Evolutionary conservation across 2,888 invertebrate species (phyloP).

Genomic region (Bursaphelenchus okinawaensis): DNA sequence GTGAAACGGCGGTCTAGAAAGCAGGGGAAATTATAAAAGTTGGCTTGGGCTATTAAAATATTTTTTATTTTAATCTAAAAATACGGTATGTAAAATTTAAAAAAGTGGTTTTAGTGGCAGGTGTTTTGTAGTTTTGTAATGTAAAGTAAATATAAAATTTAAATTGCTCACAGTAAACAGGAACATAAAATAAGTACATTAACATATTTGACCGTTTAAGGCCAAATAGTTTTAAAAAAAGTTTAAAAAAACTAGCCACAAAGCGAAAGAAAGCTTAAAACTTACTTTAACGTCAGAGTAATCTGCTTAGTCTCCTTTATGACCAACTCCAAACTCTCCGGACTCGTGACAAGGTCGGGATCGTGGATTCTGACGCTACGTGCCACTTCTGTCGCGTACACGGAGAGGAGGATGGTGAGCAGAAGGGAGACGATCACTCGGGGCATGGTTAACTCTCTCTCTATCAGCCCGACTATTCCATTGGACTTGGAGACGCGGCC

Average conservation of each 20-base stretch:
- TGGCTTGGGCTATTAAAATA: too few relatives aligned
- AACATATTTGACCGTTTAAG: too few relatives aligned
- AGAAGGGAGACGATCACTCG: background rate
- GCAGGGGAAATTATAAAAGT: too few relatives aligned
- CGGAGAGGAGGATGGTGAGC: background rate
- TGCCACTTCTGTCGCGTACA: background rate
- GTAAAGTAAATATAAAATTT: too few relatives aligned
- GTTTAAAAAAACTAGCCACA: background rate
- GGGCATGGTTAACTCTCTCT: constrained; percentile 1
- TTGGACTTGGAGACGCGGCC: background rate
- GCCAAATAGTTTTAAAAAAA: too few relatives aligned
- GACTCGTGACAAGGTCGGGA: background rate
- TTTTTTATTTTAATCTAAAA: too few relatives aligned
- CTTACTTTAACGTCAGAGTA: constrained; percentile 10
- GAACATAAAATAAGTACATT: too few relatives aligned
- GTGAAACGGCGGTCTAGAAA: too few relatives aligned
- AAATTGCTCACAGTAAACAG: too few relatives aligned
- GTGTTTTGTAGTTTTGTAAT: too few relatives aligned
- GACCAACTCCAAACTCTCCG: background rate
- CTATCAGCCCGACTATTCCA: background rate
- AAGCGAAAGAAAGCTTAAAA: background rate
- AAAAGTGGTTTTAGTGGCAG: too few relatives aligned
- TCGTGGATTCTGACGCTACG: background rate
- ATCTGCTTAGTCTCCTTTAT: background rate
- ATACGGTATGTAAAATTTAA: too few relatives aligned